These are phyloP conservation scores for Taenioides sp. DNA, from an alignment of 2,797 vertebrate genomes.

Conservation along the genomic window DNA sequence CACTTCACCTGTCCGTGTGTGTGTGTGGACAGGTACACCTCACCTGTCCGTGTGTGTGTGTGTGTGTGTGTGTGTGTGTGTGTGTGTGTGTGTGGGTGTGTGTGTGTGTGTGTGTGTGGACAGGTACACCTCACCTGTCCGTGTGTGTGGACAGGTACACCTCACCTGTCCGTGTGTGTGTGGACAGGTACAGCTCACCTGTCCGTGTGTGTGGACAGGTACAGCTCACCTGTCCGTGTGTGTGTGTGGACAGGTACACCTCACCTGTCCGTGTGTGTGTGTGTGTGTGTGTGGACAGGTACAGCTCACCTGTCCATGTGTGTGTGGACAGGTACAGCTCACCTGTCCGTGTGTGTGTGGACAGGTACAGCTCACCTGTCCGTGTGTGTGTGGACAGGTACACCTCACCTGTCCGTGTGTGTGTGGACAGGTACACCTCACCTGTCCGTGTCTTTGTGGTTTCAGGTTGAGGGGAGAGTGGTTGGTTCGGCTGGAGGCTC, in stretches of 20 bases:
- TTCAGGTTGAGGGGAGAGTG: conserved; percentile 75
- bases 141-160: too few relatives aligned
- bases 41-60: background rate
- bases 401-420: background rate
- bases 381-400: background rate
- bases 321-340: background rate
- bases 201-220: background rate
- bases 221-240: background rate
- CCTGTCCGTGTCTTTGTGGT: background rate
- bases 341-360: background rate
- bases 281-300: background rate
- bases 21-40: background rate
- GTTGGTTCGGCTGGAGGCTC: conserved; percentile 67
- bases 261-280: background rate
- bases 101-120: background rate
- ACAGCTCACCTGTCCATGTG: background rate
- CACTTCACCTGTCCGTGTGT: background rate
- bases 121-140: too few relatives aligned
- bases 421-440: background rate
- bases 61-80: too few relatives aligned
- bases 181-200: too few relatives aligned
- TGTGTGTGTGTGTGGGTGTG: too few relatives aligned
- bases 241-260: background rate
- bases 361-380: background rate
- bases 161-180: background rate